Conservation (phyloP, 2,113 vertebrate genomes). For the Zootoca vivipara region DNA sequence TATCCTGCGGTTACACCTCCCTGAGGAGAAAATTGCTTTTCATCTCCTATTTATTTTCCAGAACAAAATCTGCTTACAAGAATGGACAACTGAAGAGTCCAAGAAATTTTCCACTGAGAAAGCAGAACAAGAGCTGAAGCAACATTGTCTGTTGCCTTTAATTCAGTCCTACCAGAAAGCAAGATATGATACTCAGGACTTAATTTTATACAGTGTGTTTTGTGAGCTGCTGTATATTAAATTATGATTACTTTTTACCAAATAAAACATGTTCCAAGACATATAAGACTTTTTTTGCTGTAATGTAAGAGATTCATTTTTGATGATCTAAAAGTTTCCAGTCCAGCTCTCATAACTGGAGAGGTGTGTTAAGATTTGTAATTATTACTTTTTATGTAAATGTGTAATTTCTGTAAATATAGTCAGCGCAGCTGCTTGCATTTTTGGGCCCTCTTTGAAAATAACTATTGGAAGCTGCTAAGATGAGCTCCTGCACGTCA, state of each 20-base stretch:
- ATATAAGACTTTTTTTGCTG: neutral
- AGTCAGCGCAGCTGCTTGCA: too few relatives aligned
- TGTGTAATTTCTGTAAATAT: too few relatives aligned
- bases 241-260: neutral
- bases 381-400: neutral
- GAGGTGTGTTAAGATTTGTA: neutral
- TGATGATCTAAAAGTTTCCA: neutral
- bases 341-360: neutral
- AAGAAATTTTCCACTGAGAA: neutral
- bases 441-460: too few relatives aligned
- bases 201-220: slow-evolving; percentile 2
- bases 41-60: neutral
- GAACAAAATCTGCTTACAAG: neutral
- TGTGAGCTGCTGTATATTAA: neutral
- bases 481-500: too few relatives aligned
- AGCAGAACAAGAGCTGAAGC: neutral
- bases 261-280: neutral
- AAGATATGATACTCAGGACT: neutral
- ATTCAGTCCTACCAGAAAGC: neutral
- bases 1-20: neutral
- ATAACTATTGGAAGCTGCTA: too few relatives aligned
- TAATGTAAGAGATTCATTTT: neutral
- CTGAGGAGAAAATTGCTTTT: neutral
- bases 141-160: neutral
- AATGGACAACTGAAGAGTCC: neutral